phyloP scores from a whole-genome alignment of 2,888 invertebrate genomes.

The Andrena flavipes region DNA sequence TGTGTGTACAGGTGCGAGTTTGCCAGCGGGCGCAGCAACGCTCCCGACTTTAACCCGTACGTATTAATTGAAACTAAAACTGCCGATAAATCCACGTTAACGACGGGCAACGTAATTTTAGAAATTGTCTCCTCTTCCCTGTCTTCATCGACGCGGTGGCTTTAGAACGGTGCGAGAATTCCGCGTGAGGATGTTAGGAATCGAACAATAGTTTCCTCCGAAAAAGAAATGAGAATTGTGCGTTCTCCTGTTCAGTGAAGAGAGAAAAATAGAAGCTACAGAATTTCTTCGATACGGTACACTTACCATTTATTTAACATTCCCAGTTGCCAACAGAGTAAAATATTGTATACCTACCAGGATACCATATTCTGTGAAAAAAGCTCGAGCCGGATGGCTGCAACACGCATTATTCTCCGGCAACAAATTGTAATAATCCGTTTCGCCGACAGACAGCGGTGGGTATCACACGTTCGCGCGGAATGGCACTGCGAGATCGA shows the following conservation, averaged over 20 bases:
- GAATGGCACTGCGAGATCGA: conserved; percentile 43
- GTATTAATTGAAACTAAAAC: conserved; percentile 20
- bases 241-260: too few species aligned
- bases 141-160: not conserved
- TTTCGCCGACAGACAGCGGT: conserved; percentile 39
- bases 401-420: conserved; percentile 33
- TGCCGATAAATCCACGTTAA: conserved; percentile 1
- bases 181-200: not conserved
- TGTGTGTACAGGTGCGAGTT: conserved; percentile 42
- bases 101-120: not conserved
- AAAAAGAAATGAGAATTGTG: too few species aligned
- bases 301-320: not conserved
- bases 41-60: conserved; percentile 24
- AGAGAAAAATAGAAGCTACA: too few species aligned
- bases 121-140: conserved; percentile 1
- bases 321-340: not conserved
- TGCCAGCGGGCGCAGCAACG: not conserved
- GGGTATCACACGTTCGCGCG: conserved; percentile 14
- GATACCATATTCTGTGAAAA: not conserved
- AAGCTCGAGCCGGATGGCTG: not conserved
- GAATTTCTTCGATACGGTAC: too few species aligned
- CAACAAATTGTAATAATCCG: conserved; percentile 56
- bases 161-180: not conserved
- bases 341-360: not conserved
- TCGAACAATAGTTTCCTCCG: not conserved